Evolutionary conservation across 2,113 vertebrate species (phyloP), one percentile per base, ranked within the genome.

Genomic region (Chlorodrepanis virens): DNA sequence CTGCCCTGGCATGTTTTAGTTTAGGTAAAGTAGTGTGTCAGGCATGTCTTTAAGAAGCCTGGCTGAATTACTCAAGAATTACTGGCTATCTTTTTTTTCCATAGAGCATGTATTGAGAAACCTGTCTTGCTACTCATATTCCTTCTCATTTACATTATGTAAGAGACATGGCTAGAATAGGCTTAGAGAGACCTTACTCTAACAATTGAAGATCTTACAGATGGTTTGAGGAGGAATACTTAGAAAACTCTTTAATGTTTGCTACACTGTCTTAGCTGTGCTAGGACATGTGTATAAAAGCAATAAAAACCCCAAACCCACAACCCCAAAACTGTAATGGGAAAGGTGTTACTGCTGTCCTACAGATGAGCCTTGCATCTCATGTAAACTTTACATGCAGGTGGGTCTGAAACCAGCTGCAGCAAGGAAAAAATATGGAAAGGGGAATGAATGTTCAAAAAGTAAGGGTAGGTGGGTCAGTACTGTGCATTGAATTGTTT

Each of bases 181-280:
- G 5, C 52, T 37, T 74, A 31, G 47, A 83, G 52, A 44, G 50
- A 64, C 9, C 7, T 68, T 77, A 27, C 14, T 76, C 5, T 80
- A 28, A 81, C 79, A 69, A 21, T 0, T 35, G 4, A 68, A 83
- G 4, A 29, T 87, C 23, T 72, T 87, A 14, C 11, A 23, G 39
- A 18, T 3, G 2, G 5, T 71, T 71, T 50, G 47, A 50, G 31
- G 39, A 24, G 50, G 7, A 89, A 39, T 71, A 33, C 31, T 47
- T 60, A 27, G 35, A 76, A 76, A 18, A 64, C 5, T 14, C 7
- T 12, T 11, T 1, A 0, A 1, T 9, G 1, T 69, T 87, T 82
- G 27, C 6, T 53, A 14, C 10, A 22, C 9, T 61, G 10, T 79
- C 9, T 65, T 72, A 45, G 5, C 75, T 89, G 14, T 77, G 27